phyloP scores from a whole-genome alignment of 2,888 invertebrate species.

The Xestia xanthographa region DNA sequence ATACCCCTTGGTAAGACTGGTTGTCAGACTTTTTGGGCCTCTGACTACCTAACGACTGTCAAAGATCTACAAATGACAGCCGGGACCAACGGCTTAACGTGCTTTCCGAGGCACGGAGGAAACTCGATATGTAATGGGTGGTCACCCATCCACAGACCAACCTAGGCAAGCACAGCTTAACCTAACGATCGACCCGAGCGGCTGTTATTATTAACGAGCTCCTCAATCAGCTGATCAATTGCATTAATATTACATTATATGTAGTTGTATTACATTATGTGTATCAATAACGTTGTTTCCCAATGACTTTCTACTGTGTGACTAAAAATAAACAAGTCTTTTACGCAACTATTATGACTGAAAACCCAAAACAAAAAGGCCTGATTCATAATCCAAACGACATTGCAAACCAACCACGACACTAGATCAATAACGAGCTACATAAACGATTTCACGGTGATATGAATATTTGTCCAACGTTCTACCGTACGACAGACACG shows the following conservation, averaged over 20 bases:
- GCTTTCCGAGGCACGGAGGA: too few relatives aligned
- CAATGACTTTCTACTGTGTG: neutral
- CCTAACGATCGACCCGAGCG: too few relatives aligned
- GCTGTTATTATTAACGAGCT: too few relatives aligned
- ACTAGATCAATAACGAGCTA: constrained; percentile 64
- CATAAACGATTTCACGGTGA: constrained; percentile 62
- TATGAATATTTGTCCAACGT: constrained; percentile 61
- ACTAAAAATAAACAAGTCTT: neutral
- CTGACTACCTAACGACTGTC: too few relatives aligned
- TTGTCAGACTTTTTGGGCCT: too few relatives aligned
- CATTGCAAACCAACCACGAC: constrained; percentile 34
- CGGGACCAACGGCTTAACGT: too few relatives aligned
- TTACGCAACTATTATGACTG: neutral
- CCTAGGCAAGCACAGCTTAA: too few relatives aligned
- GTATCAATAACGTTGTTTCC: neutral
- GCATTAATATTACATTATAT: neutral
- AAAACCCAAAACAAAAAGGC: neutral
- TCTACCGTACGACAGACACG: constrained; percentile 56
- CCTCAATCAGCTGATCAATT: too few relatives aligned
- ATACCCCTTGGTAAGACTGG: too few relatives aligned
- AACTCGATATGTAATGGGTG: too few relatives aligned
- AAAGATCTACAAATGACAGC: too few relatives aligned
- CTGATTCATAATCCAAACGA: constrained; percentile 1
- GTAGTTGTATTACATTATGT: neutral
- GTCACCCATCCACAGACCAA: too few relatives aligned